Base-by-base conservation (phyloP, 2,113 vertebrate genomes). In the Anser brachyrhynchus region DNA sequence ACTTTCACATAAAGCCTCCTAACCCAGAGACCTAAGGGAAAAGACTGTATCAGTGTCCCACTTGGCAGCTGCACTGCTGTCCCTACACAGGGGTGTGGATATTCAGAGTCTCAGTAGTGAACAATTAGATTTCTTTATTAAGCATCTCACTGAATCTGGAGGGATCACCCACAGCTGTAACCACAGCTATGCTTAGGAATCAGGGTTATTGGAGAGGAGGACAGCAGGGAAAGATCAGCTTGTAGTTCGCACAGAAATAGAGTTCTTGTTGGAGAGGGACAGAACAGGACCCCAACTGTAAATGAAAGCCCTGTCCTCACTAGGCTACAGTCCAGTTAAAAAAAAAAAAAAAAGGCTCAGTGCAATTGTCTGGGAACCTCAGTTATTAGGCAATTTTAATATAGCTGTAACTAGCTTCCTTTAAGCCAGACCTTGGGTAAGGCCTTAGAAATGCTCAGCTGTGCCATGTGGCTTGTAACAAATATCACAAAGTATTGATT, bases 401-500 rank as follows among this genome's bases (percentile, higher is more conserved):
- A 78, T 79, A 72, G 52, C 74, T 84, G 73, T 95, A 89, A 94
- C 83, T 76, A 87, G 58, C 66, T 96, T 14, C 44, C 80, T 89
- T 89, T 87, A 91, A 95, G 86, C 76, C 95, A 96, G 76, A 82
- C 61, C 66, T 86, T 90, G 70, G 90, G 74, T 90, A 95, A 95
- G 70, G 62, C 46, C 61, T 94, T 89, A 92, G 83, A 96, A 96
- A 92, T 61, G 65, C 61, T 96, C 73, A 75, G 83, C 85, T 86
- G 61, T 89, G 92, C 96, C 95, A 95, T 90, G 93, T 95, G 95
- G 92, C 86, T 96, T 95, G 86, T 96, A 95, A 82, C 86, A 94
- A 96, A 84, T 93, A 93, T 90, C 83, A 93, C 88, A 14, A 90
- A 90, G 76, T 96, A 95, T 96, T 95, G 95, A 93, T 97, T 96